Evolutionary conservation across 2,113 vertebrate species (phyloP), one percentile per base, ranked within the genome.

Genomic region (Polyodon spathula): DNA sequence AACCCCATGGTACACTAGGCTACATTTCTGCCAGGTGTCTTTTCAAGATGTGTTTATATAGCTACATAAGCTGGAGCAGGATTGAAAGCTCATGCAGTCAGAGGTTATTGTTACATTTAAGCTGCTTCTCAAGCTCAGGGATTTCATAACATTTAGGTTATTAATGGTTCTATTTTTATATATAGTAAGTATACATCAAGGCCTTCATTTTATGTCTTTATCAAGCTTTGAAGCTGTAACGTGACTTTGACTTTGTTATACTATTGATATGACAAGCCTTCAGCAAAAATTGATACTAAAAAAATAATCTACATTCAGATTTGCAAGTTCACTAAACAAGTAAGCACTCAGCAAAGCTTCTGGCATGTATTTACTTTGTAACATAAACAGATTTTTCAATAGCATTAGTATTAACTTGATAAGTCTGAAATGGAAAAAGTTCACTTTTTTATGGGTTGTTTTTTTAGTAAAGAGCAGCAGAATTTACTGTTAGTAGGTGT

Each of bases 21-120:
- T 75, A 69, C 69, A 70, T 64, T 77, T 68, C 67, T 63, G 57
- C 42, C 44, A 71, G 62, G 44, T 69, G 56, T 78, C 61, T 27
- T 27, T 27, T 27, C 27, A 27, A 27, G 27, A 27, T 27, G 27
- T 27, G 27, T 27, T 27, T 27, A 27, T 27, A 72, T 48, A 72
- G 58, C 40, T n/a, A 56, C 58, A 73, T 63, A 37, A 40, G 57
- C 0, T 58, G 39, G 55, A 74, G 51, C 59, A 79, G 65, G 65
- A 75, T 58, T 58, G 73, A 74, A 77, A 80, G 80, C 68, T 83
- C 84, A 88, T 87, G 80, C 85, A 85, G 63, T 64, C 74, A 73
- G 56, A 69, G 52, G 14, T 37, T 27, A 27, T 27, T 15, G 14
- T 40, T 41, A 38, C 8, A 39, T n/a, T 40, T 37, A 46, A 4